Evolutionary conservation across 1,140 invertebrate genomes (phyloP).

Genomic region (Eumaeus atala): DNA sequence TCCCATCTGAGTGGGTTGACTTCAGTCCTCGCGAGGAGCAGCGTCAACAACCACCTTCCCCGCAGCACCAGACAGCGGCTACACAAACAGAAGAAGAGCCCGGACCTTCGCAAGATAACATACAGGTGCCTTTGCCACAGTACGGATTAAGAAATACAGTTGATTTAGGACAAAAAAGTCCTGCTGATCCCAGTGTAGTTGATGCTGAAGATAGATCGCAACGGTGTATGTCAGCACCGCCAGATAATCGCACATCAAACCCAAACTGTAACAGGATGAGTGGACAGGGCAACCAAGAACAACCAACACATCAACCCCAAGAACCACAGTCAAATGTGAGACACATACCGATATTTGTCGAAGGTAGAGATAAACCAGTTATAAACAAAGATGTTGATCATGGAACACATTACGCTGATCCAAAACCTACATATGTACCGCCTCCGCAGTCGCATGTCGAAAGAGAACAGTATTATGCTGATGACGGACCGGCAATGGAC

Average conservation of each 20-base stretch:
- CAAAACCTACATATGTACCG: constrained; percentile 46
- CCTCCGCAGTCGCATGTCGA: constrained; percentile 57
- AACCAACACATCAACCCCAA: constrained; percentile 39
- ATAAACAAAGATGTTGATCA: constrained; percentile 75
- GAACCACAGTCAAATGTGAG: constrained; percentile 73
- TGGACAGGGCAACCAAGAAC: constrained; percentile 50
- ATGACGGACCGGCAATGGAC: constrained; percentile 36
- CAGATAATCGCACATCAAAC: constrained; percentile 59
- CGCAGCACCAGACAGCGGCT: constrained; percentile 56
- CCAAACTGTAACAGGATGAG: constrained; percentile 61
- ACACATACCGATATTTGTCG: constrained; percentile 91
- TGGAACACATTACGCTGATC: constrained; percentile 53
- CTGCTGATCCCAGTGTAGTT: constrained; percentile 69
- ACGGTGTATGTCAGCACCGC: constrained; percentile 81
- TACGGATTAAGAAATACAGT: constrained; percentile 84
- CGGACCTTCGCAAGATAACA: constrained; percentile 34
- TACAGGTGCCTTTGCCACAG: constrained; percentile 74
- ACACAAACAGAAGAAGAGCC: constrained; percentile 70
- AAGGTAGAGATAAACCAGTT: constrained; percentile 85
- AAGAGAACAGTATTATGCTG: constrained; percentile 61
- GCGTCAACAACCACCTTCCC: constrained; percentile 35
- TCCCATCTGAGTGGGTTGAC: constrained; percentile 73
- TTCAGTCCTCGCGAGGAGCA: constrained; percentile 55
- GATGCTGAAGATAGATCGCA: constrained; percentile 76
- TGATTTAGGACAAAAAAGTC: constrained; percentile 82